Evolutionary conservation across 2,888 invertebrate species (phyloP), one percentile per base, ranked within the genome.

Genomic region (Onthophagus sagittarius): DNA sequence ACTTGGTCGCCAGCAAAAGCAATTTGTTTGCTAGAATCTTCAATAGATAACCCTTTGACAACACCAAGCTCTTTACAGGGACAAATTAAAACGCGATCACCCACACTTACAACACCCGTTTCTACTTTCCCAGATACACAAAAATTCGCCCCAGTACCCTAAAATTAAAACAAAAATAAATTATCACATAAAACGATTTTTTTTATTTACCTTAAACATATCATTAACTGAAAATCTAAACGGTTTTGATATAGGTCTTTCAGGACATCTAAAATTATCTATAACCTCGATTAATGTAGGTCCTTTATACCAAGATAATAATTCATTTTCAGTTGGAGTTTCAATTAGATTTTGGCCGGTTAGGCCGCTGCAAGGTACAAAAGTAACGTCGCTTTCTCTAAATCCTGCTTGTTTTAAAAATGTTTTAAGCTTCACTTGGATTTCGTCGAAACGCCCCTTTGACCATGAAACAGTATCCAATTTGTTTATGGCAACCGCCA

Each of bases 1-100:
- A 95, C 93, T 85, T 96, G 95, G 84, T 99, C 99, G 14, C 99
- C 99, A 75, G 98, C 98, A 87, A 97, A 99, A 0, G 93, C 96
- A 72, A 91, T 89, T 76, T 89, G 89, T 74, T 89, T 89, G 0
- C 91, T 83, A 14, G 95, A 93, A 84, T 97, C 96, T 69, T 84
- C 85, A 72, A 94, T 90, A 63, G 87, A 85, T 72, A 91, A 82
- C 80, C 93, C 90, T 87, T 96, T 95, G 0, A 97, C 91, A 73
- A 89, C 88, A n/a, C 94, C 95, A 77, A 90, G 85, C 86, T 97
- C 96, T 78, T 93, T 93, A 74, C 90, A 91, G 0, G 98, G 97
- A 84, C 96, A 92, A 15, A 98, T 90, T 53, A 96, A 84, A 0
- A 98, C 91, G 85, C 93, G 94, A 80, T 99, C 98, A 11, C 96